phyloP scores from a whole-genome alignment of 2,888 invertebrate genomes.

The Notodonta dromedarius region DNA sequence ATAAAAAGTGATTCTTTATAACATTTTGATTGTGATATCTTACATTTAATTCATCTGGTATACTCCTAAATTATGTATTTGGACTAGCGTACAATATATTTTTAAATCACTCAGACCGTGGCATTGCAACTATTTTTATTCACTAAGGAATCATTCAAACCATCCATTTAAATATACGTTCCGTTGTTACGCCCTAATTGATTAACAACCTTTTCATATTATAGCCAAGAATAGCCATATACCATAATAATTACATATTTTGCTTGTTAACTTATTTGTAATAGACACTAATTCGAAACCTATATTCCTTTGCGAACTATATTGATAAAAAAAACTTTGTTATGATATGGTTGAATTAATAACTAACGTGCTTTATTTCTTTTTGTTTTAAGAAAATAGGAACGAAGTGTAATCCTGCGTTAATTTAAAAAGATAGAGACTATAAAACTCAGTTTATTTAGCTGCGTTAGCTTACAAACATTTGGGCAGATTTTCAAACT shows the following conservation, averaged over 20 bases:
- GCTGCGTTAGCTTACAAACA: too few species aligned
- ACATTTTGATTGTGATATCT: too few species aligned
- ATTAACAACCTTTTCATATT: not conserved
- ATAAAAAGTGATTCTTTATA: too few species aligned
- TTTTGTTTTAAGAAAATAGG: not conserved
- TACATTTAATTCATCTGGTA: too few species aligned
- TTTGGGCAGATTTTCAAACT: too few species aligned
- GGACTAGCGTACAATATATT: too few species aligned
- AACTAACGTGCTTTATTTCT: constrained; percentile 4
- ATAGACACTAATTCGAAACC: not conserved
- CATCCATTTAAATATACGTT: constrained; percentile 7
- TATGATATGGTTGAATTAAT: constrained; percentile 32
- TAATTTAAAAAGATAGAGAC: not conserved
- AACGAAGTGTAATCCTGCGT: not conserved
- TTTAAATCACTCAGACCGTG: too few species aligned
- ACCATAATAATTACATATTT: not conserved
- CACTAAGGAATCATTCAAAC: constrained; percentile 14
- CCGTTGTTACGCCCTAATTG: constrained; percentile 15
- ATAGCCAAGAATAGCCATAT: not conserved
- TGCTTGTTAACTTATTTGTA: not conserved
- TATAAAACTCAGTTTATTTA: not conserved
- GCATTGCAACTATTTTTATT: not conserved
- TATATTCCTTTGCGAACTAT: constrained; percentile 11
- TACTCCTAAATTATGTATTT: too few species aligned
- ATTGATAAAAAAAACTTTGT: constrained; percentile 27